These are phyloP conservation scores for Eristalis intricaria DNA, from an alignment of 2,888 invertebrate genomes.

Conservation along the genomic window DNA sequence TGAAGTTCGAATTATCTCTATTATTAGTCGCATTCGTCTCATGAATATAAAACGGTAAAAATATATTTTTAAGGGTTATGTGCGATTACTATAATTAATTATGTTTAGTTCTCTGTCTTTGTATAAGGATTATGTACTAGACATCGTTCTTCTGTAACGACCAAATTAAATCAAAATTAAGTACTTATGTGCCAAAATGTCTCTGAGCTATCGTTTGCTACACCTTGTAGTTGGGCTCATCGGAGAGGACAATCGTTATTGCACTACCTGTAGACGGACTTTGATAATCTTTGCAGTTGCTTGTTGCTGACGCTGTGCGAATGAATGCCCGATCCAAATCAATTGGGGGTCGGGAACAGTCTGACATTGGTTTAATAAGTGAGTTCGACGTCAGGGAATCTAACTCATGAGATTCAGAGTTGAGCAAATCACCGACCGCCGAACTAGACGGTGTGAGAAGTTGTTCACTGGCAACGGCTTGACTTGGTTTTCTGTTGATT, in stretches of 20 bases:
- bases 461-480: constrained; percentile 80
- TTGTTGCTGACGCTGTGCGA: constrained; percentile 68
- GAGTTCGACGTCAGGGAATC: constrained; percentile 80
- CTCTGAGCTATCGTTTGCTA: constrained; percentile 21
- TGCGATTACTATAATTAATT: constrained; percentile 27
- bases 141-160: background rate
- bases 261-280: constrained; percentile 86
- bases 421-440: constrained; percentile 79
- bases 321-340: constrained; percentile 78
- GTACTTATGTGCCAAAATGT: background rate
- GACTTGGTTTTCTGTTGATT: constrained; percentile 77
- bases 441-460: constrained; percentile 80
- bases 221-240: constrained; percentile 79
- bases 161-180: background rate
- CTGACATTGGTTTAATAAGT: constrained; percentile 79
- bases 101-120: constrained; percentile 15
- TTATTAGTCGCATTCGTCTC: constrained; percentile 45
- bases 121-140: constrained; percentile 48
- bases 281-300: constrained; percentile 76
- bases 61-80: constrained; percentile 19
- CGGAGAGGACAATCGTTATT: constrained; percentile 85
- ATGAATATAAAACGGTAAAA: constrained; percentile 55
- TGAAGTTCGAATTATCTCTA: constrained; percentile 45
- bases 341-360: constrained; percentile 76
- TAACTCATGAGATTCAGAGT: constrained; percentile 80